phyloP scores from a whole-genome alignment of 2,888 invertebrate genomes.

The Sinopyrophorus schimmeli region DNA sequence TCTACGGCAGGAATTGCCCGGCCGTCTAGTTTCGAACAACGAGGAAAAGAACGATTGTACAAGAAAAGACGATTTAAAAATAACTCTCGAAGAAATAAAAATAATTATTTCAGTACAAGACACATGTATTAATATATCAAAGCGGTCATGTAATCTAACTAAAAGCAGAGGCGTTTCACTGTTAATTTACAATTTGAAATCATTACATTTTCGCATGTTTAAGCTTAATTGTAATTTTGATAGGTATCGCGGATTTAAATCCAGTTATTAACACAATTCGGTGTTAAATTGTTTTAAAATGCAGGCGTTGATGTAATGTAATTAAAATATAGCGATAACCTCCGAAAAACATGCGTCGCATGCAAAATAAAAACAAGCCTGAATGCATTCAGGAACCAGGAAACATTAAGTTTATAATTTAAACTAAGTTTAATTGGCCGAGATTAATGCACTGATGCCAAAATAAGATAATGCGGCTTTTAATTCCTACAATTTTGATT shows the following conservation, averaged over 20 bases:
- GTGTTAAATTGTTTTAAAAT: slow-evolving; percentile 8
- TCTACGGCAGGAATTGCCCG: too few relatives aligned
- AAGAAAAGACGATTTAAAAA: too few relatives aligned
- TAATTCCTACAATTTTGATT: slow-evolving; percentile 15
- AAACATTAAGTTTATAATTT: slow-evolving; percentile 28
- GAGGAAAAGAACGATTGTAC: too few relatives aligned
- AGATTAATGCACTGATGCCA: slow-evolving; percentile 25
- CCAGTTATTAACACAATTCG: slow-evolving; percentile 8
- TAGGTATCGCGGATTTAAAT: slow-evolving; percentile 10
- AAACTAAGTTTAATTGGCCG: slow-evolving; percentile 23
- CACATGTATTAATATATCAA: neutral
- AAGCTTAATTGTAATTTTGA: slow-evolving; percentile 6
- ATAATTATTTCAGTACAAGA: neutral
- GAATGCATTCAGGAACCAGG: slow-evolving; percentile 23
- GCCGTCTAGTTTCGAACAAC: too few relatives aligned
- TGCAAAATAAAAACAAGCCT: slow-evolving; percentile 8
- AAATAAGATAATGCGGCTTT: slow-evolving; percentile 18
- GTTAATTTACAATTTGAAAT: neutral
- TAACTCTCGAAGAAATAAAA: too few relatives aligned
- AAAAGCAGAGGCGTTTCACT: neutral
- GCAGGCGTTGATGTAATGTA: slow-evolving; percentile 1
- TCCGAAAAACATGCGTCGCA: slow-evolving; percentile 3
- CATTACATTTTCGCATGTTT: slow-evolving; percentile 4
- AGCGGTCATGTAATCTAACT: neutral
- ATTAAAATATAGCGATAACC: slow-evolving; percentile 13